These are phyloP conservation scores for Tragelaphus buxtoni DNA, from an alignment of 2,113 vertebrate species.

Conservation along the genomic window DNA sequence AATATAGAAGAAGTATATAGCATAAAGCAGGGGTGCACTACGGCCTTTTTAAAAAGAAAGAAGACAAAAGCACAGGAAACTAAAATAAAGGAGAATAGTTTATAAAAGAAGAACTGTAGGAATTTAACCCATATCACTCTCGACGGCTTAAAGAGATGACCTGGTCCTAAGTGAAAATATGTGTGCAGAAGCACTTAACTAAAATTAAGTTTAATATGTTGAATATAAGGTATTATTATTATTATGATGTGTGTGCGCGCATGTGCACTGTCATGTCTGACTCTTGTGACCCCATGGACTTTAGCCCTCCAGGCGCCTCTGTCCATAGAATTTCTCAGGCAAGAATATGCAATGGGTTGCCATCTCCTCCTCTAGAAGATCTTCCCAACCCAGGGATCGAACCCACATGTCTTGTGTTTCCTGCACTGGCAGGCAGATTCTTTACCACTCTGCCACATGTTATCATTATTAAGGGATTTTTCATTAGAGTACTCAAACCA, in stretches of 20 bases:
- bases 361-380: background rate
- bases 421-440: background rate
- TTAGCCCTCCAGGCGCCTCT: background rate
- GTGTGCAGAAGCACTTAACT: background rate
- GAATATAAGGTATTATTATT: background rate
- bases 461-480: background rate
- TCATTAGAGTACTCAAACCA: background rate
- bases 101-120: background rate
- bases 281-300: background rate
- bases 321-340: background rate
- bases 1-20: background rate
- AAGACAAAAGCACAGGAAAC: background rate
- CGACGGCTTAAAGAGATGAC: background rate
- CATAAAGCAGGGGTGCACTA: background rate
- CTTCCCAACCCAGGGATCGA: background rate
- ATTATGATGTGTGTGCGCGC: background rate
- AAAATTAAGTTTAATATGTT: background rate
- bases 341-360: background rate
- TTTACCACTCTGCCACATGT: background rate
- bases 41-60: background rate
- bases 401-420: background rate
- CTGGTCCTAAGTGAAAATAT: background rate
- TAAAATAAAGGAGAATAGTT: background rate
- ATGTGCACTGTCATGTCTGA: background rate
- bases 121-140: background rate